Base-by-base conservation (phyloP, 64 coral and sea anemone species). In the Stylophora pistillata region DNA sequence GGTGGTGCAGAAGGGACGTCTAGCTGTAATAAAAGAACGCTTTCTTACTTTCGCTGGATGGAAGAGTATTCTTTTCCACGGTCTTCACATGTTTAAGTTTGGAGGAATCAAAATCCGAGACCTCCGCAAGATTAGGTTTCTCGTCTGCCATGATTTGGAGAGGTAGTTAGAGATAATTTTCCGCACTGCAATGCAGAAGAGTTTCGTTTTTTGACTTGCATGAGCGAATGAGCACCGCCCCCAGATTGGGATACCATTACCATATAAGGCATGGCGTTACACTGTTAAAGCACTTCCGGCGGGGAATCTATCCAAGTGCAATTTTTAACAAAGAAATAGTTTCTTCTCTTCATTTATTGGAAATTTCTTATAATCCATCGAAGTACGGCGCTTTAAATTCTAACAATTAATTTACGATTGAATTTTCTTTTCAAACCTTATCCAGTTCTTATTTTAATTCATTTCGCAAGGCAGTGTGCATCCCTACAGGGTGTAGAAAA, bases 1-100 rank as follows among this genome's bases (percentile, higher is more conserved):
- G 30, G 55, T 21, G 56, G 56, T 79, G 55, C 77, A 79, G 55
- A 70, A 11, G 58, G 57, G 11, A 25, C 13, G 55, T 79, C 28
- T 11, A 16, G 13, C 26, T 30, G 3, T 16, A 31, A 63, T 28
- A 13, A 23, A n/a, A 9, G 2, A 56, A 30, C 10, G 78, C 21
- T 64, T 63, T 13, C 90, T 92, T 92, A 92, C 90, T 92, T 92
- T 92, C 90, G 55, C 55, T 85, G 13, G 81, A 78, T 29, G 90
- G 90, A 62, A 92, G 75, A 17, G 90, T 92, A 62, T 92, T 92
- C 60, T 92, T 92, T 55, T 92, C 90, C 0, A 56, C 74, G 9
- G 90, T 78, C 65, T 82, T 66, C 1, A 92, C 90, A 47, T 78
- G 90, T 32, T 86, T 92, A 18, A 92, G 82, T 58, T 92, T 92